Conservation (phyloP, 2,113 vertebrate genomes). For the Ceyx margarethae region DNA sequence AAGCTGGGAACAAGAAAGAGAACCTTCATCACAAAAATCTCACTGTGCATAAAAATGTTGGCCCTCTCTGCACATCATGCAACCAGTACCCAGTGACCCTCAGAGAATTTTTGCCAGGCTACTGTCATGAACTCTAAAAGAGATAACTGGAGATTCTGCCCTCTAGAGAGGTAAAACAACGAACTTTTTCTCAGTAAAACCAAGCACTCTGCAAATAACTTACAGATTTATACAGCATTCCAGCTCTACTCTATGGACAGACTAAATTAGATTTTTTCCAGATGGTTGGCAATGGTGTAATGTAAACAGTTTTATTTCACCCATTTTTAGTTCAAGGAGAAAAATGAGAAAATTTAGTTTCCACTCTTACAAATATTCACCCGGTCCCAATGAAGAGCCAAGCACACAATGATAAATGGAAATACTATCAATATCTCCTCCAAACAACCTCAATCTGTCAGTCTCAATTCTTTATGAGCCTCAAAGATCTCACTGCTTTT, state of each 20-base stretch:
- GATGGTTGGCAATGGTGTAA: not conserved
- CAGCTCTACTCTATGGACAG: not conserved
- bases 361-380: not conserved
- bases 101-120: not conserved
- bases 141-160: not conserved
- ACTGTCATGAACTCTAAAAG: not conserved
- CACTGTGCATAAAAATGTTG: not conserved
- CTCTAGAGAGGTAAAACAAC: not conserved
- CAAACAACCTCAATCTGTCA: slow-evolving; percentile 50
- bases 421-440: not conserved
- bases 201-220: not conserved
- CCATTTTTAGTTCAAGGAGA: not conserved
- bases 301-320: not conserved
- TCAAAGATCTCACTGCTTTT: slow-evolving; percentile 8
- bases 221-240: not conserved
- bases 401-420: not conserved
- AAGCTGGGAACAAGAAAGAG: not conserved
- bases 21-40: not conserved
- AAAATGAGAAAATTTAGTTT: not conserved
- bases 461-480: slow-evolving; percentile 27
- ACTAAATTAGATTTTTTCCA: slow-evolving; percentile 27
- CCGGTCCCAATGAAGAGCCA: not conserved
- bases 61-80: not conserved
- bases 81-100: not conserved
- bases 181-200: not conserved